Evolutionary conservation across 2,888 invertebrate species (phyloP).

Genomic region (Dioctria linearis): DNA sequence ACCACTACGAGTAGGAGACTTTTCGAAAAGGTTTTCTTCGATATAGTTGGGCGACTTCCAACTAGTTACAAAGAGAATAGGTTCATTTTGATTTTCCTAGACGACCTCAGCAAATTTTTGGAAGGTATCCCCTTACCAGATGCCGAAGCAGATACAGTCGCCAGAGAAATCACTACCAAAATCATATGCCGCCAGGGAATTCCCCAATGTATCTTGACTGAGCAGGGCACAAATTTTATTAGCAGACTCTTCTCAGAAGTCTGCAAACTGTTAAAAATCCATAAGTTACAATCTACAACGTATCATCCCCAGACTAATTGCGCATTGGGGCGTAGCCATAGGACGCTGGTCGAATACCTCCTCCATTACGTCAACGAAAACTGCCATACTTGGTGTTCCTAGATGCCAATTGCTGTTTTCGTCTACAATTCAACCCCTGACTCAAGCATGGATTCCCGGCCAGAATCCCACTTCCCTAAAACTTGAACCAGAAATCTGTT

Average conservation of each 20-base stretch:
- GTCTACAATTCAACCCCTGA: slow-evolving; percentile 27
- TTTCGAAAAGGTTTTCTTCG: not conserved
- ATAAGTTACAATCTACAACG: slow-evolving; percentile 29
- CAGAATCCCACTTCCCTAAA: slow-evolving; percentile 20
- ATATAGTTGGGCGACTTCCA: not conserved
- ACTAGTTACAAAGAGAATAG: slow-evolving; percentile 13
- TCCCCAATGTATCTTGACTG: not conserved
- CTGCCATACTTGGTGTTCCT: slow-evolving; percentile 60
- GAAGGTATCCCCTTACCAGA: not conserved
- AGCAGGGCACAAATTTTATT: not conserved
- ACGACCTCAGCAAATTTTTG: not conserved
- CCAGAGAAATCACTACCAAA: no score
- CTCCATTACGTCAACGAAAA: no score
- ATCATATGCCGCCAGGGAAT: not conserved
- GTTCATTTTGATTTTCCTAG: not conserved
- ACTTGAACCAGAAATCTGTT: slow-evolving; percentile 19
- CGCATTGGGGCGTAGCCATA: slow-evolving; percentile 63
- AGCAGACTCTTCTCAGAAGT: no score
- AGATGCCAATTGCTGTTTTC: no score
- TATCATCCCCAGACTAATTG: slow-evolving; percentile 60
- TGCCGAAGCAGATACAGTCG: not conserved
- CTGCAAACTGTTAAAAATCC: slow-evolving; percentile 47
- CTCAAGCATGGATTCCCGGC: slow-evolving; percentile 33
- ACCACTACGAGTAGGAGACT: no score
- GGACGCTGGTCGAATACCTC: no score